These are phyloP conservation scores for Thamnophis sirtalis DNA, from an alignment of 2,113 vertebrate species.

Conservation along the genomic window DNA sequence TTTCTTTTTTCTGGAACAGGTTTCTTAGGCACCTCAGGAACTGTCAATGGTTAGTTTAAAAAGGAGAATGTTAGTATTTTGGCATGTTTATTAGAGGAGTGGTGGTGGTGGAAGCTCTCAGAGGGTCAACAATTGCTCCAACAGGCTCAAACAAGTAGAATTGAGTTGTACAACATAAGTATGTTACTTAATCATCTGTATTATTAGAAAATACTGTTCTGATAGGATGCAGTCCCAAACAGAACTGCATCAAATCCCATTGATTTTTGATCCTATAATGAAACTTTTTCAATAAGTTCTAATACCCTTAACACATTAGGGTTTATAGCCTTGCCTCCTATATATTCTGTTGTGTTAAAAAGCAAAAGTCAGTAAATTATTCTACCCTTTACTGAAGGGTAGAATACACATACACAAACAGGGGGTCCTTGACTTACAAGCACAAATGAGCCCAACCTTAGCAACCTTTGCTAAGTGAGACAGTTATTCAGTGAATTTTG, in stretches of 20 bases:
- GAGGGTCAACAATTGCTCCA: constrained; percentile 34
- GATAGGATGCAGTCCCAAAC: not conserved
- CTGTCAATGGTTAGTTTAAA: constrained; percentile 63
- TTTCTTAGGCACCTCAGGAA: constrained; percentile 73
- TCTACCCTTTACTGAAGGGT: not conserved
- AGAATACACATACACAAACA: not conserved
- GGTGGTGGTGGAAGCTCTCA: constrained; percentile 12
- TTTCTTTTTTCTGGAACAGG: constrained; percentile 73
- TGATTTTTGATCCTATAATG: not conserved
- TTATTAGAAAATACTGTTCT: not conserved
- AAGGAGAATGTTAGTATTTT: constrained; percentile 44
- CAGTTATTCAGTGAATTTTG: not conserved
- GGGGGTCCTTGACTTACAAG: not conserved
- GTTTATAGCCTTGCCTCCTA: not conserved
- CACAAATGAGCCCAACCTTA: not conserved
- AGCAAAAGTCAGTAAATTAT: not conserved
- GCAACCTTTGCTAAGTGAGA: not conserved
- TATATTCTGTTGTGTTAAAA: not conserved
- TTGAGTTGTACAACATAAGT: not conserved
- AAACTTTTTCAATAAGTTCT: not conserved
- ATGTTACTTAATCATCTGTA: not conserved
- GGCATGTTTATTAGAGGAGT: constrained; percentile 20
- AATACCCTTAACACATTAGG: not conserved
- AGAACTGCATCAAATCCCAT: not conserved
- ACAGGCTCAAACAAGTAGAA: not conserved